Evolutionary conservation across 2,888 invertebrate species (phyloP), one percentile per base, ranked within the genome.

Genomic region (Linyphia triangularis): DNA sequence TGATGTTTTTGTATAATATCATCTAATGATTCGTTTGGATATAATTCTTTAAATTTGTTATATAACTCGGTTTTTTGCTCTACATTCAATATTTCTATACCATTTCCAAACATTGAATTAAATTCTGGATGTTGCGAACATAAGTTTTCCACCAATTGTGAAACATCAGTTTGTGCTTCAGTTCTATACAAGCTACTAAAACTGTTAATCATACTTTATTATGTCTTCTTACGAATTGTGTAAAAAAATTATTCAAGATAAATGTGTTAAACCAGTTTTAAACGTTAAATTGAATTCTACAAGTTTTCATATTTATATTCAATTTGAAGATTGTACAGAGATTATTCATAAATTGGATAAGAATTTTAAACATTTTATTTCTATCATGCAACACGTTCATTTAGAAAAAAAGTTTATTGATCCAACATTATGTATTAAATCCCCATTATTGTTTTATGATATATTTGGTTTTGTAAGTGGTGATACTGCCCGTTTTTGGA

Each of bases 181-280:
- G 1, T 24, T n/a, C 1, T 19, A 72, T 16, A 10, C n/a, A 1
- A 10, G 13, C 9, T 1, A 70, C 13, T 70, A 30, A n/a, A 7
- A 51, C 26, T 57, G 6, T 5, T n/a, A n/a, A 72, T 6, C 72
- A 72, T 72, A 40, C 72, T 72, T 72, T 43, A 57, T 72, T 57
- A 72, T 57, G 57, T 6, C 7, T 16, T 3, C 16, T 43, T 9
- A 72, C 16, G 26, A 51, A 57, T 30, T 72, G n/a, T 72, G 26
- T 72, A 26, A 51, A 28, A 28, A 26, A 0, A n/a, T 57, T 16
- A 72, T 72, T 19, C 28, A n/a, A 3, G 57, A 57, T 28, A 51
- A 72, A 30, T 6, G 43, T 19, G 9, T 72, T 7, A 57, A 72
- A 57, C 19, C 28, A 7, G 30, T 72, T 24, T 0, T 6, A n/a